These are phyloP conservation scores for Conus ventricosus DNA, from an alignment of 1,140 invertebrate species.

Conservation along the genomic window DNA sequence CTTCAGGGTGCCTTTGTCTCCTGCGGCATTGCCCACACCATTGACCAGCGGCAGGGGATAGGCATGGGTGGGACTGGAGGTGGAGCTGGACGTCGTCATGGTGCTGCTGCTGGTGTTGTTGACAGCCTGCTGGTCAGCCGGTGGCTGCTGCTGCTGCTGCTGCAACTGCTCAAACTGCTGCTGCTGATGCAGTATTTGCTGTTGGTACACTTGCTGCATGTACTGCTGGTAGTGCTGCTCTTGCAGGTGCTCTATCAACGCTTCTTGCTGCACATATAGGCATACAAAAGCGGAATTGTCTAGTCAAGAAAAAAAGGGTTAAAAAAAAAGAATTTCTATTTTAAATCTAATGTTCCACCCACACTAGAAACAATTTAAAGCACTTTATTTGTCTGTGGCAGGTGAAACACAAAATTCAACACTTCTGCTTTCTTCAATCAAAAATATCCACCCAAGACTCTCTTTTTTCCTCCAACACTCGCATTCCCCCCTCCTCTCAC, in stretches of 20 bases:
- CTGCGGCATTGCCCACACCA: neutral
- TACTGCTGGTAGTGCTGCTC: conserved; percentile 99
- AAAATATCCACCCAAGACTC: too few species aligned
- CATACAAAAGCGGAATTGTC: neutral
- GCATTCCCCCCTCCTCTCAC: too few species aligned
- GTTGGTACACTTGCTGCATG: conserved; percentile 89
- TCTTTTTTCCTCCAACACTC: too few species aligned
- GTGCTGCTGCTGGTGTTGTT: conserved; percentile 29
- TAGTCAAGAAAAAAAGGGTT: neutral
- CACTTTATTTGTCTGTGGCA: too few species aligned
- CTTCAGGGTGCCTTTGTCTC: conserved; percentile 6
- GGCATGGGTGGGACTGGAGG: neutral
- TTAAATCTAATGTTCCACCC: too few species aligned
- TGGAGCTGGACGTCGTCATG: conserved; percentile 4
- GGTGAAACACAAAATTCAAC: too few species aligned
- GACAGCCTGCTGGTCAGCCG: neutral
- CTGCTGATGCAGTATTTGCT: conserved; percentile 72
- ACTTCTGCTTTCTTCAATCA: too few species aligned
- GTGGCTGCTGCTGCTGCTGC: conserved; percentile 30
- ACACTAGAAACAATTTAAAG: too few species aligned
- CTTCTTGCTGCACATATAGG: conserved; percentile 83
- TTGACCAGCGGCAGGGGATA: conserved; percentile 13
- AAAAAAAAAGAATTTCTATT: too few species aligned
- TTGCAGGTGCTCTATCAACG: conserved; percentile 93
- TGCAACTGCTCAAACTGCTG: conserved; percentile 54